A percentile compares a stretch with the other conserved stretches of the same genome.
Evolutionary conservation across 2,113 vertebrate genomes (phyloP).

Genomic region (Microcebus murinus): DNA sequence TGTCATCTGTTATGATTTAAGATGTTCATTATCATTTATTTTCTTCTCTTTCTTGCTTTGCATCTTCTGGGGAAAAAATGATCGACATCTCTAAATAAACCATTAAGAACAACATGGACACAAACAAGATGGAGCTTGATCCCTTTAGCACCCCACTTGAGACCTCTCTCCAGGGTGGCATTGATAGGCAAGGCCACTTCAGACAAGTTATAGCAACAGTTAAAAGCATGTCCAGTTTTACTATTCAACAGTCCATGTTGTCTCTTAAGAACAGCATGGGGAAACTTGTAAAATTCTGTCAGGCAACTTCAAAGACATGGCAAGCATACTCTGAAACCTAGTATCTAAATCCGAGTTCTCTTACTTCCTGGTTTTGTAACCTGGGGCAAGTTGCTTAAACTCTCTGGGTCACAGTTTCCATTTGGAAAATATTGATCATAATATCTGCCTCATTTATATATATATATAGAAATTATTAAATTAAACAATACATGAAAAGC

Average conservation of each 20-base stretch:
- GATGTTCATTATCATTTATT: neutral
- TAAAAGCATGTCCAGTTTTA: neutral
- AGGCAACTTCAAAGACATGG: neutral
- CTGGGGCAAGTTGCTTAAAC: neutral
- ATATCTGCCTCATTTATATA: neutral
- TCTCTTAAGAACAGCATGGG: neutral
- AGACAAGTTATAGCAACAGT: neutral
- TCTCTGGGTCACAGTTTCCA: neutral
- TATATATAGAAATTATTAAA: neutral
- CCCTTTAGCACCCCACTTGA: neutral
- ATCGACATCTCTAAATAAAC: neutral
- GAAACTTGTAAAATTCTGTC: neutral
- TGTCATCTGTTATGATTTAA: neutral
- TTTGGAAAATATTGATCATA: neutral
- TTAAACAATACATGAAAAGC: neutral
- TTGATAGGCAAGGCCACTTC: neutral
- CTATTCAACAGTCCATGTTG: neutral
- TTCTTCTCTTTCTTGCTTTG: neutral
- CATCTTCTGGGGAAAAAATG: neutral
- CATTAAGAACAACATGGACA: neutral
- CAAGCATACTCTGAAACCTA: neutral
- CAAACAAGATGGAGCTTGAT: neutral
- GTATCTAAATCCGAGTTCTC: neutral
- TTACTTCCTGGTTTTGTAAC: neutral
- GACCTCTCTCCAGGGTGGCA: neutral